Evolutionary conservation across 2,888 invertebrate species (phyloP).

Genomic region (Oxyscelio sp.): DNA sequence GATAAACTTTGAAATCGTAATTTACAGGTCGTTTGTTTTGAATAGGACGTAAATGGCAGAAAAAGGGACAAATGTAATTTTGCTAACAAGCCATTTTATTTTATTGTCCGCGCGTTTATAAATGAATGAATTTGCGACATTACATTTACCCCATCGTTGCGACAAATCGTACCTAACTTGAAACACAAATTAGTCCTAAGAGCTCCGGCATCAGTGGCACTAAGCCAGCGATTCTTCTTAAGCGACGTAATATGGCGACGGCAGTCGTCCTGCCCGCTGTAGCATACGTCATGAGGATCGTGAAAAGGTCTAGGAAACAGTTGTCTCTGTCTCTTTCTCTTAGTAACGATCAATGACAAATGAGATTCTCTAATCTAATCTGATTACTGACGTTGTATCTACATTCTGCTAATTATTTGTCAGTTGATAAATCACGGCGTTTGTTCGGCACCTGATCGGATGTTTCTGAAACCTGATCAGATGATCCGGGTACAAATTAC

Average conservation of each 20-base stretch:
- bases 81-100: conserved; percentile 55
- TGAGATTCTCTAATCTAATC: conserved; percentile 55
- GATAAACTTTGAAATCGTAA: conserved; percentile 23
- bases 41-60: conserved; percentile 19
- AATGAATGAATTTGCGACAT: conserved; percentile 65
- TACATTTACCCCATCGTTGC: conserved; percentile 56
- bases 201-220: conserved; percentile 67
- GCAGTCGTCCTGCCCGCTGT: conserved; percentile 51
- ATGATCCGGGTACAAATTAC: too few species aligned
- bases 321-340: conserved; percentile 42
- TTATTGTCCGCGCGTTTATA: conserved; percentile 57
- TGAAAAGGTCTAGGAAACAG: conserved; percentile 58
- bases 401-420: conserved; percentile 57
- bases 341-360: conserved; percentile 57
- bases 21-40: conserved; percentile 41
- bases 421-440: conserved; percentile 35
- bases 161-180: conserved; percentile 66
- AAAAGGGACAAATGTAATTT: conserved; percentile 45
- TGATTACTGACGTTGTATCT: conserved; percentile 48
- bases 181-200: conserved; percentile 71
- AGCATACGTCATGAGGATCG: conserved; percentile 61
- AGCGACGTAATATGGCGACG: conserved; percentile 67
- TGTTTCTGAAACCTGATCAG: conserved; percentile 4
- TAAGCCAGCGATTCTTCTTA: conserved; percentile 68
- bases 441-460: too few species aligned